Conservation (phyloP, 2,888 invertebrate species). For the Melieria crassipennis region DNA sequence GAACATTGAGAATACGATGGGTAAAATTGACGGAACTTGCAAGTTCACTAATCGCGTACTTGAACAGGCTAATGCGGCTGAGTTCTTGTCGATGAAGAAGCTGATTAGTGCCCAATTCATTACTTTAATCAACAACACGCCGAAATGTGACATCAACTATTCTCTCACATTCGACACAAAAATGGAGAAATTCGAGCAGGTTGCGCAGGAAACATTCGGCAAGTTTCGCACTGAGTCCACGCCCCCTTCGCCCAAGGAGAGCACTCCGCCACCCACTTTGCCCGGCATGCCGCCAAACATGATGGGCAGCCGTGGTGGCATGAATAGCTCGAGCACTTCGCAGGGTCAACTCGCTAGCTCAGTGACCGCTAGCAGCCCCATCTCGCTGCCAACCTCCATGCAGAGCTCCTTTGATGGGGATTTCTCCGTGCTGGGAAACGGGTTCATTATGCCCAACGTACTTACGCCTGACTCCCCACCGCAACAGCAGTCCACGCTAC, state of each 20-base stretch:
- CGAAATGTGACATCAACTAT: constrained; percentile 82
- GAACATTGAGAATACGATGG: constrained; percentile 83
- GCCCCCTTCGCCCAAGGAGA: constrained; percentile 66
- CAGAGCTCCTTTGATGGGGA: constrained; percentile 84
- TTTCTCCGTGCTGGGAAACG: constrained; percentile 68
- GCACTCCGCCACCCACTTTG: constrained; percentile 67
- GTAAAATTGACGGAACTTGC: constrained; percentile 86
- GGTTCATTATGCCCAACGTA: constrained; percentile 64
- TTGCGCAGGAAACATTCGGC: constrained; percentile 78
- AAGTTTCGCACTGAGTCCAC: constrained; percentile 75
- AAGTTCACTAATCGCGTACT: constrained; percentile 84
- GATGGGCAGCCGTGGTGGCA: constrained; percentile 49
- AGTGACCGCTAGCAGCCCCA: constrained; percentile 73
- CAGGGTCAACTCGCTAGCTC: constrained; percentile 60
- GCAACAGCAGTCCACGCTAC: constrained; percentile 51
- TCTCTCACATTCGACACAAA: constrained; percentile 85
- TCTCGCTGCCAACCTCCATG: constrained; percentile 75
- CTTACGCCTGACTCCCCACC: constrained; percentile 66
- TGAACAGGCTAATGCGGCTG: constrained; percentile 84
- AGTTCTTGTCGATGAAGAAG: constrained; percentile 85
- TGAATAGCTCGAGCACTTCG: constrained; percentile 51
- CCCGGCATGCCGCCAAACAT: constrained; percentile 68
- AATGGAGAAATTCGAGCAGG: constrained; percentile 78
- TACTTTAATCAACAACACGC: constrained; percentile 81
- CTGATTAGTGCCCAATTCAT: constrained; percentile 81